Conservation (phyloP, 1,140 invertebrate genomes). For the Adelges cooleyi region DNA sequence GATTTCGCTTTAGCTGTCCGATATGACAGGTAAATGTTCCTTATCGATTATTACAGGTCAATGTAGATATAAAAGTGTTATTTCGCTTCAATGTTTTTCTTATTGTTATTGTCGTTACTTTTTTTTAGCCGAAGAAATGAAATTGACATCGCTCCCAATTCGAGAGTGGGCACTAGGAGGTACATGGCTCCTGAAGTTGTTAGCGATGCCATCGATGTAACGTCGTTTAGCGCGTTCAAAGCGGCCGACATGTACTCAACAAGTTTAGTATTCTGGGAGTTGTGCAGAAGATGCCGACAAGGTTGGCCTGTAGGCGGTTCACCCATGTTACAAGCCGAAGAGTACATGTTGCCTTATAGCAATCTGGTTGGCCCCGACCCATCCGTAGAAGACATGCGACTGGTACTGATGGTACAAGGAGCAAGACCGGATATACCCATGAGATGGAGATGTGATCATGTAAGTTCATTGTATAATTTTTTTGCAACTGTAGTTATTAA, state of each 20-base stretch:
- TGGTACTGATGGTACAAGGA: slow-evolving; percentile 79
- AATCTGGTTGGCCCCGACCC: slow-evolving; percentile 80
- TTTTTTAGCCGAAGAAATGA: slow-evolving; percentile 21
- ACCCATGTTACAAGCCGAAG: slow-evolving; percentile 47
- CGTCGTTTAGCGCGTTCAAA: slow-evolving; percentile 77
- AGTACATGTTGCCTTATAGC: slow-evolving; percentile 79
- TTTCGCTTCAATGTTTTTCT: neutral
- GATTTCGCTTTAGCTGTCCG: slow-evolving; percentile 87
- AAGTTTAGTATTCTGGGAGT: slow-evolving; percentile 87
- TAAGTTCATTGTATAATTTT: slow-evolving; percentile 39
- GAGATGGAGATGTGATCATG: slow-evolving; percentile 65
- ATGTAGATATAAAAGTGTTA: neutral
- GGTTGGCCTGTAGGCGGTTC: slow-evolving; percentile 19
- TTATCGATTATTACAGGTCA: neutral
- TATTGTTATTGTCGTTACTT: neutral
- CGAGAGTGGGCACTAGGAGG: slow-evolving; percentile 74
- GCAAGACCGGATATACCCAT: slow-evolving; percentile 68
- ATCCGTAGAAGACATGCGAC: slow-evolving; percentile 86
- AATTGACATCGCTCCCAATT: slow-evolving; percentile 45
- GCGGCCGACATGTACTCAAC: slow-evolving; percentile 84
- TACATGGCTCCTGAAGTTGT: slow-evolving; percentile 93
- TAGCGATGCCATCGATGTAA: slow-evolving; percentile 75
- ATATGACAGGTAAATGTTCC: slow-evolving; percentile 51
- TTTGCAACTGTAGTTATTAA: neutral
- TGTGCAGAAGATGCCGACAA: slow-evolving; percentile 41